Evolutionary conservation across 2,797 vertebrate species (phyloP), one percentile per base, ranked within the genome.

Genomic region (Sebastes ruberrimus): DNA sequence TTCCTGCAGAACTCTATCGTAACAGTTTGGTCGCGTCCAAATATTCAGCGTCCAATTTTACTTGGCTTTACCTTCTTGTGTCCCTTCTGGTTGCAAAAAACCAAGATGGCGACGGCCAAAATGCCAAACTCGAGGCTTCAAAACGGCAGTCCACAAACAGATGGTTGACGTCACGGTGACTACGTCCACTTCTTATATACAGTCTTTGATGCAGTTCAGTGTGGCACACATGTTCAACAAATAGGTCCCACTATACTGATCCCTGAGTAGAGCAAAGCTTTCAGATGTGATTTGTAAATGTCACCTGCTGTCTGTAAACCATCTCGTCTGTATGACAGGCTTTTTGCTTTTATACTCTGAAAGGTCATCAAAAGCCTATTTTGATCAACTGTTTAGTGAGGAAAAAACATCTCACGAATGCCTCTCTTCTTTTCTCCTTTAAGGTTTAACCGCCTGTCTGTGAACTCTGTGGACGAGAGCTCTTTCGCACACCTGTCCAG

Each of bases 371-470:
- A 59, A 52, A 49, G 7, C 2, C 7, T 23, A 16, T 38, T 52
- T 20, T 52, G 20, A 62, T 63, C 14, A 30, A 18, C 62, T 66
- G 25, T 70, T n/a, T 61, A 27, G 9, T 4, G 8, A 53, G 8
- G 10, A 27, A 56, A 55, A 57, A 63, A 57, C 20, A 22, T 1
- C 20, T 76, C 20, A 57, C 18, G 11, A n/a, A 27, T 9, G 6
- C 8, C 3, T n/a, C 2, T 71, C 8, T 10, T 18, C 59, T n/a
- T 10, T 23, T 18, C 33, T 25, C 5, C 16, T 56, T 46, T 14
- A 78, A 99, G 98, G 93, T 97, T 96, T 90, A 99, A 99, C 91
- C 97, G 96, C 70, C 96, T 99, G 85, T 96, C 97, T 0, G 94
- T 95, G 84, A 94, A 95, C 82, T 92, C 97, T 0, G 95, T 99